phyloP scores from a whole-genome alignment of 2,888 invertebrate genomes.

The Altica lythri region DNA sequence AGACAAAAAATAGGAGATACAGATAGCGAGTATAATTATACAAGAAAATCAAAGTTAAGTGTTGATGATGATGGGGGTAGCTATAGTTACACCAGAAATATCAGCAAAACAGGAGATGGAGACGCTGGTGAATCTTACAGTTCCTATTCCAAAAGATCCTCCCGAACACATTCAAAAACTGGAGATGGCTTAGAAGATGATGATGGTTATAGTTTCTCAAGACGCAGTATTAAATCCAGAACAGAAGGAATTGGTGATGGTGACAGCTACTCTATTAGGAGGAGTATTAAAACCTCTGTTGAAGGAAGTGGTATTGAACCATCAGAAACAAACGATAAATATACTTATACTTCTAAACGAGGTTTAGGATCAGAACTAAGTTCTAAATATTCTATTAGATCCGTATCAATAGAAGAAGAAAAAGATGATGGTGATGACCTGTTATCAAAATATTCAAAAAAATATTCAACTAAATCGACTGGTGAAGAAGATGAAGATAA shows the following conservation, averaged over 20 bases:
- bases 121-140: slow-evolving; percentile 37
- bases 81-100: slow-evolving; percentile 38
- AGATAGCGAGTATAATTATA: slow-evolving; percentile 37
- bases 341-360: slow-evolving; percentile 40
- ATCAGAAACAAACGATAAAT: slow-evolving; percentile 36
- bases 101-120: slow-evolving; percentile 30
- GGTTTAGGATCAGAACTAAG: slow-evolving; percentile 41
- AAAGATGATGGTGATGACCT: slow-evolving; percentile 45
- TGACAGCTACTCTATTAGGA: slow-evolving; percentile 46
- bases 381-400: slow-evolving; percentile 42
- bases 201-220: slow-evolving; percentile 41
- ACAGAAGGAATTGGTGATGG: slow-evolving; percentile 47
- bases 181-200: slow-evolving; percentile 34
- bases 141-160: slow-evolving; percentile 40
- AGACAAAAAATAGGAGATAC: slow-evolving; percentile 36
- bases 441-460: slow-evolving; percentile 42
- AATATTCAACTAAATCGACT: slow-evolving; percentile 46
- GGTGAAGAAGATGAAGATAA: slow-evolving; percentile 51
- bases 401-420: slow-evolving; percentile 41
- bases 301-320: slow-evolving; percentile 46
- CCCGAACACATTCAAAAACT: slow-evolving; percentile 36
- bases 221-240: slow-evolving; percentile 41
- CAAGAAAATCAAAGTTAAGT: slow-evolving; percentile 35
- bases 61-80: slow-evolving; percentile 38
- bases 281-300: slow-evolving; percentile 42